These are phyloP conservation scores for Aspidoscelis tigris DNA, from an alignment of 2,113 vertebrate species.

Conservation along the genomic window DNA sequence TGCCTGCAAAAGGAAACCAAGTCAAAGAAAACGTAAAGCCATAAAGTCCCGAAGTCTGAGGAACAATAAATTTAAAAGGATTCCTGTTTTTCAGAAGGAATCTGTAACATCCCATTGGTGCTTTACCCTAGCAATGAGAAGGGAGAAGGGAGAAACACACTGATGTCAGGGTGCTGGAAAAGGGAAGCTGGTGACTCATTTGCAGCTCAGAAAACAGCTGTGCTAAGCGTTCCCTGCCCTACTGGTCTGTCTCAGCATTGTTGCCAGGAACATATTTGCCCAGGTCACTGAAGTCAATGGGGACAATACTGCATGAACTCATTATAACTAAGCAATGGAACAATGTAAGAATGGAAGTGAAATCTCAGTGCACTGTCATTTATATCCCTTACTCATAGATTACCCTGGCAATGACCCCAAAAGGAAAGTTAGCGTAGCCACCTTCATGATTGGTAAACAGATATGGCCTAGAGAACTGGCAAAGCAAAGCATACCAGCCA, in stretches of 20 bases:
- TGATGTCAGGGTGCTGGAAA: not conserved
- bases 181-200: not conserved
- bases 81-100: not conserved
- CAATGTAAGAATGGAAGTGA: not conserved
- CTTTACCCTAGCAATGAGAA: not conserved
- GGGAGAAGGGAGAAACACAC: not conserved
- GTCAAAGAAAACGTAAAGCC: not conserved
- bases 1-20: not conserved
- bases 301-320: not conserved
- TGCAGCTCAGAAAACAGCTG: not conserved
- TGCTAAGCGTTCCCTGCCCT: not conserved
- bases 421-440: not conserved
- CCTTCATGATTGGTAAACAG: not conserved
- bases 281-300: not conserved
- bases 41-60: not conserved
- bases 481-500: not conserved
- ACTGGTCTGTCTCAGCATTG: not conserved
- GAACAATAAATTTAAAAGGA: not conserved
- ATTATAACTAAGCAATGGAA: not conserved
- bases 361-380: not conserved
- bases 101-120: not conserved
- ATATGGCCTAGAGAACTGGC: not conserved
- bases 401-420: not conserved
- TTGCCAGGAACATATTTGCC: constrained; percentile 8
- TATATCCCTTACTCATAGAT: not conserved